These are phyloP conservation scores for Ceratina australensis DNA, from an alignment of 1,140 invertebrate species.

Conservation along the genomic window DNA sequence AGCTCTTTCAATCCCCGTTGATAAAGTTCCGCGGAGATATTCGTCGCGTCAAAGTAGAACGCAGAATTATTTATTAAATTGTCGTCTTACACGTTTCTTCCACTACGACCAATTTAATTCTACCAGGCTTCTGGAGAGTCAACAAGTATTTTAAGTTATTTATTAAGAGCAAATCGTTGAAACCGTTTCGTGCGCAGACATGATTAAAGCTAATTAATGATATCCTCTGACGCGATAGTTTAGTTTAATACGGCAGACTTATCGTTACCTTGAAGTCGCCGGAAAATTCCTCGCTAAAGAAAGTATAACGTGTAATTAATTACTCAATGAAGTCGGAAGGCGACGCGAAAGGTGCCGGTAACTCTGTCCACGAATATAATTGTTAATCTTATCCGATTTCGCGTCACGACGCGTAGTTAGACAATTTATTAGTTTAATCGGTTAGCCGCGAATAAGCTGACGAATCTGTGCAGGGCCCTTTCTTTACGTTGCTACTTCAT, in stretches of 20 bases:
- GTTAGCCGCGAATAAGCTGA: not conserved
- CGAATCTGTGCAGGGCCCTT: not conserved
- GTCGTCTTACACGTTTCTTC: too few relatives aligned
- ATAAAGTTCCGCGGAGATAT: too few relatives aligned
- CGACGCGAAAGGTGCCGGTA: not conserved
- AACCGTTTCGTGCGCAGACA: too few relatives aligned
- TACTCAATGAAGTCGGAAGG: not conserved
- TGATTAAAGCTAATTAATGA: not conserved
- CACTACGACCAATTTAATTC: too few relatives aligned
- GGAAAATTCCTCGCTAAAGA: not conserved
- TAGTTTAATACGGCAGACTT: not conserved
- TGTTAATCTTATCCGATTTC: slow-evolving; percentile 18
- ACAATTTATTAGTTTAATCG: slow-evolving; percentile 23
- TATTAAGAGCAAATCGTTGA: too few relatives aligned
- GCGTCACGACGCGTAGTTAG: slow-evolving; percentile 31
- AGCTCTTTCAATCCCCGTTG: too few relatives aligned
- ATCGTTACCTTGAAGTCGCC: not conserved
- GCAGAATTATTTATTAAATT: too few relatives aligned
- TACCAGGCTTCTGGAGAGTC: too few relatives aligned
- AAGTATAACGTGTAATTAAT: not conserved
- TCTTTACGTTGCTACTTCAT: too few relatives aligned
- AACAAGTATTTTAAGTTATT: too few relatives aligned
- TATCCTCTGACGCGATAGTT: slow-evolving; percentile 3
- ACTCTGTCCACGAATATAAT: not conserved
- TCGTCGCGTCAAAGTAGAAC: too few relatives aligned